Conservation (phyloP, 2,888 invertebrate genomes). For the Amiota minor region DNA sequence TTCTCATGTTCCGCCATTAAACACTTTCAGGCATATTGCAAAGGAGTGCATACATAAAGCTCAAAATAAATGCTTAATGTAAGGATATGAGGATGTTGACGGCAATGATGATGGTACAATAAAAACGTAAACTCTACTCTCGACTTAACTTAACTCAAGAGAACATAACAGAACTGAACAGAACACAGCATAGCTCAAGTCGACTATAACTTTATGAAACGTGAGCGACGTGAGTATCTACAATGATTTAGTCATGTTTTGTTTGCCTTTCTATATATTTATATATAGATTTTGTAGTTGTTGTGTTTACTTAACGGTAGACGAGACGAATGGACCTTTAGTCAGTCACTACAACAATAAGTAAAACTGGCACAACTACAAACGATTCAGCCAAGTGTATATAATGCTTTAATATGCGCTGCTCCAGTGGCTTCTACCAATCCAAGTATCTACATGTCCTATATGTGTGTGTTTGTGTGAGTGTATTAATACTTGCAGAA, state of each 20-base stretch:
- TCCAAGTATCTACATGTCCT: not conserved
- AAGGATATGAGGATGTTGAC: not conserved
- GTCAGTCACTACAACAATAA: conserved; percentile 1
- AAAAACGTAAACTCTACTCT: not conserved
- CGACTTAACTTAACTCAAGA: not conserved
- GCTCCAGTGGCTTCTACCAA: not conserved
- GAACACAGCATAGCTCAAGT: not conserved
- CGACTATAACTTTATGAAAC: conserved; percentile 29
- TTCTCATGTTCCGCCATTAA: conserved; percentile 2
- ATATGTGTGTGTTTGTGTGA: conserved; percentile 53
- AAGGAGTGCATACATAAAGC: not conserved
- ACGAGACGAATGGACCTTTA: not conserved
- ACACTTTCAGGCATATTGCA: not conserved
- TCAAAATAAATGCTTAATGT: not conserved
- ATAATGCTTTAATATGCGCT: conserved; percentile 19
- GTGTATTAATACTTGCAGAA: conserved; percentile 61
- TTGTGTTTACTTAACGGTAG: too few relatives aligned
- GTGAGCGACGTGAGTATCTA: conserved; percentile 24
- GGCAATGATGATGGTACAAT: not conserved
- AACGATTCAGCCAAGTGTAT: conserved; percentile 19
- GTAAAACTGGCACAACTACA: conserved; percentile 20
- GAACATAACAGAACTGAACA: not conserved
- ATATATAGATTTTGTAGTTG: too few relatives aligned
- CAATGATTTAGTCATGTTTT: conserved; percentile 5
- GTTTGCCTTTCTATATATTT: not conserved